Base-by-base conservation (phyloP, 2,113 vertebrate species). In the Larimichthys polyactis region DNA sequence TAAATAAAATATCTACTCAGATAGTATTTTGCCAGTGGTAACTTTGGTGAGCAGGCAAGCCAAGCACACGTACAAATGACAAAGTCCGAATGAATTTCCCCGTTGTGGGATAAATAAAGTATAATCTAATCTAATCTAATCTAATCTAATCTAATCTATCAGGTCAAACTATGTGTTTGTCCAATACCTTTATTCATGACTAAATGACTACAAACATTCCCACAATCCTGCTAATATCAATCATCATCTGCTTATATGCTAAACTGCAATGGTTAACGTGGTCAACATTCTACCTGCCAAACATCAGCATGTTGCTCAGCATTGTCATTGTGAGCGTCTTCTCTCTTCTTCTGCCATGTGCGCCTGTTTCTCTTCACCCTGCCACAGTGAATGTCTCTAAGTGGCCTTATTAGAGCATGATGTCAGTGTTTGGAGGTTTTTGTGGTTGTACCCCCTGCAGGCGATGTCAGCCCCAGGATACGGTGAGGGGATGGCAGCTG, bases 401-500 rank as follows among this genome's bases (percentile, higher is more conserved):
- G 81, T 69, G 62, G 63, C 81, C 71, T 79, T 77, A 58, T 82
- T 68, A 72, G 57, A 54, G 48, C 27, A 40, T 79, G 77, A 82
- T 81, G 81, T 84, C 84, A 81, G 82, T 55, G 81, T 83, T 78
- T 64, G 85, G 76, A 62, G 46, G 54, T 71, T 89, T 76, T 81
- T 87, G 79, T 82, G 75, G 52, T 64, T 24, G 62, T 71, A 57
- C 70, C 81, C 83, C 86, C 88, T 70, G 62, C 76, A n/a, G 78
- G 48, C 75, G 9, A 75, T 76, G 59, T 84, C 79, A 60, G 69
- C 40, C 66, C 54, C 71, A 48, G 85, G 85, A 82, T 29, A 7
- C 60, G 10, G 58, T 32, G 67, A 86, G 63, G 83, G 32, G 63
- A 62, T 60, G 83, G 91, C 91, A 93, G 94, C 93, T 94, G 90